A percentile compares a stretch with the other conserved stretches of the same genome.
Conservation (phyloP, 2,113 vertebrate species). For the Hippolais icterina region DNA sequence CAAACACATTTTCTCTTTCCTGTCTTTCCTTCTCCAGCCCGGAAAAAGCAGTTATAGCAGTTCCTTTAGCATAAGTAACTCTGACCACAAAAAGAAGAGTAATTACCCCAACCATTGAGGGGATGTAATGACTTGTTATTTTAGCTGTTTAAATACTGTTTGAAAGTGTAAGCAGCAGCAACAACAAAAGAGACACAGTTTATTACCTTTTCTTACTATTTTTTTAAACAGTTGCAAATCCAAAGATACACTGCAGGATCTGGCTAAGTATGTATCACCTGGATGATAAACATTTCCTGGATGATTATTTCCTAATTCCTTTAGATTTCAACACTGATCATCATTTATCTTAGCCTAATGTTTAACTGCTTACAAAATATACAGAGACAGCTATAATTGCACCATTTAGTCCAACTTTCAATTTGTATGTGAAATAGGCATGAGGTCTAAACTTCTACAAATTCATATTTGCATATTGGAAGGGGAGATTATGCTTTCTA, state of each 20-base stretch:
- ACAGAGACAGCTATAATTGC: neutral
- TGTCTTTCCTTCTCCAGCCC: neutral
- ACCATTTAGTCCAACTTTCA: neutral
- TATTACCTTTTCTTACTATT: neutral
- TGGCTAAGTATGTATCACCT: neutral
- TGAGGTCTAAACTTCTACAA: neutral
- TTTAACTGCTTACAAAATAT: conserved; percentile 7
- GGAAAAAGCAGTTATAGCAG: neutral
- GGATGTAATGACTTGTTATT: neutral
- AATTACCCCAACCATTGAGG: neutral
- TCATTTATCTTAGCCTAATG: neutral
- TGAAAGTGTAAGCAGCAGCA: neutral
- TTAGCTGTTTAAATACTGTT: neutral
- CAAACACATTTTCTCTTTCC: neutral
- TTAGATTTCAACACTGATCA: neutral
- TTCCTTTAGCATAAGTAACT: neutral
- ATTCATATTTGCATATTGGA: neutral
- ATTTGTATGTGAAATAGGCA: neutral
- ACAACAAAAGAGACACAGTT: neutral
- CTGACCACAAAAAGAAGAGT: neutral
- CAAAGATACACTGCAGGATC: neutral
- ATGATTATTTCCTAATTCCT: neutral
- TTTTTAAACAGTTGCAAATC: neutral
- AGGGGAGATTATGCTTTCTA: neutral
- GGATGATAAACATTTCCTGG: neutral